Evolutionary conservation across 2,888 invertebrate genomes (phyloP).

Genomic region (Mimas tiliae): DNA sequence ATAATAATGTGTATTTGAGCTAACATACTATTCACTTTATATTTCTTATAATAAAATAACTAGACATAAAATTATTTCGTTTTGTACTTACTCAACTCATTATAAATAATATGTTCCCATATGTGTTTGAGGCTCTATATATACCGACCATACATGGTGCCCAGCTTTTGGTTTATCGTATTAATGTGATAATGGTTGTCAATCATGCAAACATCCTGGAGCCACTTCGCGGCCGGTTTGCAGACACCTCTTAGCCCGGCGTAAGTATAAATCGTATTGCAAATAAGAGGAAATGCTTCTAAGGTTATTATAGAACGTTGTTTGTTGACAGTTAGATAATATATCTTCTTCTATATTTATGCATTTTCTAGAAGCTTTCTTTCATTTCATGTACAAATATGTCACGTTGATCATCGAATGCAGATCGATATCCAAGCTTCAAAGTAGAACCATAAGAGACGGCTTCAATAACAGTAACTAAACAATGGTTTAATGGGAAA

Average conservation of each 20-base stretch:
- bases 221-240: constrained; percentile 72
- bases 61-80: background rate
- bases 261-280: constrained; percentile 80
- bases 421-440: constrained; percentile 61
- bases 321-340: constrained; percentile 67
- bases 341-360: constrained; percentile 71
- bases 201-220: constrained; percentile 81
- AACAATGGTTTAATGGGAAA: constrained; percentile 12
- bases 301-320: constrained; percentile 74
- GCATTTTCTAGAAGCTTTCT: constrained; percentile 78
- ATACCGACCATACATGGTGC: constrained; percentile 58
- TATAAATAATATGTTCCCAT: constrained; percentile 7
- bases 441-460: constrained; percentile 52
- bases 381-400: constrained; percentile 62
- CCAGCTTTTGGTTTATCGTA: constrained; percentile 76
- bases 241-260: constrained; percentile 68
- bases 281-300: constrained; percentile 74
- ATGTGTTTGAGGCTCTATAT: constrained; percentile 57
- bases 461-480: constrained; percentile 55
- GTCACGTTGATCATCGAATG: constrained; percentile 60
- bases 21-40: constrained; percentile 6
- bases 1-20: background rate
- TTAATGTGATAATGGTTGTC: constrained; percentile 84
- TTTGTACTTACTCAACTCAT: constrained; percentile 4
- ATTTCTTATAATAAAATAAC: background rate